phyloP scores from a whole-genome alignment of 2,888 invertebrate genomes.

The Sphinx pinastri region DNA sequence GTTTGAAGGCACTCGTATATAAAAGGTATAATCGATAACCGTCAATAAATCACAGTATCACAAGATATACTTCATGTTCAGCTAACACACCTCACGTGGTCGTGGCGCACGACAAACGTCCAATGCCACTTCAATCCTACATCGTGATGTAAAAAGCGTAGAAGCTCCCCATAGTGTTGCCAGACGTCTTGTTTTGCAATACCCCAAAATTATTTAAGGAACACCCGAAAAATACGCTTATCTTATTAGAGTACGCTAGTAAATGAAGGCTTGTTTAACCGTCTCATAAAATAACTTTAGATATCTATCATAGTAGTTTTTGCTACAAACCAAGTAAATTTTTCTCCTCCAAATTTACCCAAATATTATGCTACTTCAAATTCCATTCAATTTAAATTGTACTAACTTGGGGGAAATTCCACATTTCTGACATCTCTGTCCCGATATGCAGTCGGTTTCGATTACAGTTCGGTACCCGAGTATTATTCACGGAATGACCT shows the following conservation, averaged over 20 bases:
- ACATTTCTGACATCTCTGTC: background rate
- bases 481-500: slow-evolving; percentile 29
- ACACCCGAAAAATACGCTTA: too few relatives aligned
- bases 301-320: too few relatives aligned
- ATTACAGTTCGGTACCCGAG: slow-evolving; percentile 28
- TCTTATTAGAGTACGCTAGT: too few relatives aligned
- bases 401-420: too few relatives aligned
- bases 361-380: too few relatives aligned
- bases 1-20: background rate
- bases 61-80: slow-evolving; percentile 8
- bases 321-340: too few relatives aligned
- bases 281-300: too few relatives aligned
- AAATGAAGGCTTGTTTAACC: too few relatives aligned
- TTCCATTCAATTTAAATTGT: too few relatives aligned
- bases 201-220: background rate
- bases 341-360: too few relatives aligned
- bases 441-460: slow-evolving; percentile 28
- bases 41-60: slow-evolving; percentile 9
- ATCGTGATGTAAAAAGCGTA: slow-evolving; percentile 1
- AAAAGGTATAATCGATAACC: background rate
- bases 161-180: background rate
- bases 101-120: slow-evolving; percentile 14
- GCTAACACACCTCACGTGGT: background rate
- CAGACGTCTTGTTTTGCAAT: too few relatives aligned
- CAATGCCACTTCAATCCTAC: slow-evolving; percentile 13